phyloP scores from a whole-genome alignment of 53 echinoderm and acorn worm genomes.

The Luidia sarsii region DNA sequence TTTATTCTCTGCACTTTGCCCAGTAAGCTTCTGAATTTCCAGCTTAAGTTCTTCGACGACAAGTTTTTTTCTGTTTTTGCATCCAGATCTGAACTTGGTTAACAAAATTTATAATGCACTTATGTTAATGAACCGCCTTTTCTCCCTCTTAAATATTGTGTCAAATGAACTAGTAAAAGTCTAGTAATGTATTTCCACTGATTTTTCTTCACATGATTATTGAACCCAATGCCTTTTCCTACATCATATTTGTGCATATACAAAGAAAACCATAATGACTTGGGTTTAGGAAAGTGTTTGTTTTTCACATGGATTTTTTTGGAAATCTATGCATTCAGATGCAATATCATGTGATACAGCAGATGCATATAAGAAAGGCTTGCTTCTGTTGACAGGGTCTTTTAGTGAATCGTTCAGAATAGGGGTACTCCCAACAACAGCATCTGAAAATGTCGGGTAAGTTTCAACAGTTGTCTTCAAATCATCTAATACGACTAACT shows the following conservation, averaged over 20 bases:
- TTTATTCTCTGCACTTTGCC: background rate
- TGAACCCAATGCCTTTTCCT: background rate
- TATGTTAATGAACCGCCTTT: background rate
- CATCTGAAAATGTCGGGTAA: background rate
- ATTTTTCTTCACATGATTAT: conserved; percentile 3
- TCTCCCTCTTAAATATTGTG: background rate
- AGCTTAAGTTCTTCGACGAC: background rate
- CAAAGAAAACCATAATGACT: no score
- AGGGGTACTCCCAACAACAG: no score
- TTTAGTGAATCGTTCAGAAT: no score
- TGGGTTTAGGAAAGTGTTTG: no score
- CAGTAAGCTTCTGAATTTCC: background rate
- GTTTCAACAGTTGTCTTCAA: background rate
- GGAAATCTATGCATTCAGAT: no score
- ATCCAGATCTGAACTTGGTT: background rate
- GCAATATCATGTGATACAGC: no score
- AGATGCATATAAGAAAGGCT: no score
- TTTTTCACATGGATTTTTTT: no score
- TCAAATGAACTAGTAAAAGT: conserved; percentile 18
- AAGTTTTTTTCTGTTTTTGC: background rate
- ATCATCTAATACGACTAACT: background rate
- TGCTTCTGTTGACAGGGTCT: no score
- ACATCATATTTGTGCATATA: no score
- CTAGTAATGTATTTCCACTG: conserved; percentile 3
- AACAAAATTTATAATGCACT: background rate